phyloP scores from a whole-genome alignment of 2,888 invertebrate genomes.

The Mesorhabditis spiculigera region DNA sequence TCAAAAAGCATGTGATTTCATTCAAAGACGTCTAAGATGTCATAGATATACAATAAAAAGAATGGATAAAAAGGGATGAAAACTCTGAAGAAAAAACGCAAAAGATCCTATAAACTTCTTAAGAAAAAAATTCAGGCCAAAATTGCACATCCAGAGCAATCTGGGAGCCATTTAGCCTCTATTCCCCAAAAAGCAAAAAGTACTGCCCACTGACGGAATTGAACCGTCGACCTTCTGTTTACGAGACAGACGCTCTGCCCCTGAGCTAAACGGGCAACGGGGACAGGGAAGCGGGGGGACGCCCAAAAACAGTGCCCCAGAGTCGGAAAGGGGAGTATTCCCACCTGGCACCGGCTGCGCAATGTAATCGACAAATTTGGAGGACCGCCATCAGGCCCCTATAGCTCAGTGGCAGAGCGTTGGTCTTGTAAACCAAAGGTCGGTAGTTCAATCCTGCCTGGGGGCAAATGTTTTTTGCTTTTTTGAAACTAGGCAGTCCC shows the following conservation, averaged over 20 bases:
- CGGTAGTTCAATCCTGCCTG: slow-evolving; percentile 6
- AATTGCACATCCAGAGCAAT: too few species aligned
- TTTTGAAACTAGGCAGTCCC: too few species aligned
- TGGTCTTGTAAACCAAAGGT: slow-evolving; percentile 6
- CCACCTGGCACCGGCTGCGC: too few species aligned
- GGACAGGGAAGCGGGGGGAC: neutral
- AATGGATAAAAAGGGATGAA: too few species aligned
- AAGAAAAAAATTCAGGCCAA: too few species aligned
- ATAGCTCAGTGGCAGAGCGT: slow-evolving; percentile 6
- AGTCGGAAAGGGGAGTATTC: neutral
- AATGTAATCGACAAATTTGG: neutral
- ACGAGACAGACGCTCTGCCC: slow-evolving; percentile 27
- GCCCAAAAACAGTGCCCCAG: neutral
- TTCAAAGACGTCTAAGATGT: too few species aligned
- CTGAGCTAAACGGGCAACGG: slow-evolving; percentile 18
- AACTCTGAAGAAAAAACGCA: too few species aligned
- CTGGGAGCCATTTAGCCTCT: neutral
- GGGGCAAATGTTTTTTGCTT: neutral
- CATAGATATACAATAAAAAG: too few species aligned
- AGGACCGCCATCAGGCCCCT: neutral
- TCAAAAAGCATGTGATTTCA: too few species aligned
- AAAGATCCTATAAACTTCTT: too few species aligned
- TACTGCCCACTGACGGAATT: neutral
- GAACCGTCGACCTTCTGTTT: slow-evolving; percentile 21
- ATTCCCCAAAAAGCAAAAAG: neutral